Conservation (phyloP, 2,113 vertebrate species). For the Pycnonotus jocosus region DNA sequence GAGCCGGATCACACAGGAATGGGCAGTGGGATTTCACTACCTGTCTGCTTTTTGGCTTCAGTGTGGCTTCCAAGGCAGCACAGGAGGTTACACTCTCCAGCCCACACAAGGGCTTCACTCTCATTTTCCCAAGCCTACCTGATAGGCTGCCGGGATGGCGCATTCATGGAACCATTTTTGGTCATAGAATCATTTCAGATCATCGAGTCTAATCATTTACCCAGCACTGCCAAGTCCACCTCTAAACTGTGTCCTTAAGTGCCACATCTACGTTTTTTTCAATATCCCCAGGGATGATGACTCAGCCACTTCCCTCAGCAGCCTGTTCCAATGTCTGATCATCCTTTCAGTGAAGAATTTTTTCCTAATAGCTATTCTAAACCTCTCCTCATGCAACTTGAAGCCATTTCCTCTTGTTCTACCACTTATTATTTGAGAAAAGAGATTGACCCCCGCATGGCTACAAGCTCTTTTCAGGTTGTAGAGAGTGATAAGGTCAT, state of each 20-base stretch:
- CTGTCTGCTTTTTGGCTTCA: neutral
- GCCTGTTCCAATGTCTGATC: neutral
- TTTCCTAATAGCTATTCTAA: neutral
- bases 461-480: neutral
- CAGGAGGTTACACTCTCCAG: neutral
- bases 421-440: neutral
- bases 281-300: neutral
- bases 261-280: neutral
- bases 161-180: neutral
- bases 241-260: neutral
- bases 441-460: rapidly evolving
- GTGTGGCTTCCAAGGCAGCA: neutral
- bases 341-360: neutral
- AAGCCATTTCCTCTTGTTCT: neutral
- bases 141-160: neutral
- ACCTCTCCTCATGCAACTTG: neutral
- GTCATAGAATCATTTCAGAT: neutral
- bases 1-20: neutral
- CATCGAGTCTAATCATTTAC: neutral
- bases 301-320: neutral
- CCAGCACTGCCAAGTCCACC: neutral
- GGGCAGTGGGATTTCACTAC: neutral
- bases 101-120: neutral
- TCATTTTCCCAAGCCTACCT: neutral
- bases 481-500: neutral